Conservation (phyloP, 2,888 invertebrate species). For the Drosophila robusta region DNA sequence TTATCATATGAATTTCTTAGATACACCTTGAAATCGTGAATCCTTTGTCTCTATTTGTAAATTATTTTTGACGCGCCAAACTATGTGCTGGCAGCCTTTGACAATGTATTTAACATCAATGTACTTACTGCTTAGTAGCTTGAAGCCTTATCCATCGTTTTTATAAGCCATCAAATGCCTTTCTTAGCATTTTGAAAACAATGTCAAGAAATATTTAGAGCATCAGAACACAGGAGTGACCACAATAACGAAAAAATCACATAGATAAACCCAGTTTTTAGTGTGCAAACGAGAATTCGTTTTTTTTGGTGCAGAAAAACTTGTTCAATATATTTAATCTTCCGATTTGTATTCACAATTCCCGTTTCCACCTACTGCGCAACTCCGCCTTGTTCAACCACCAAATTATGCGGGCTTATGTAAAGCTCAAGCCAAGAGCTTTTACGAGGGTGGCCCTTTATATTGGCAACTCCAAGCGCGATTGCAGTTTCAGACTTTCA, state of each 20-base stretch:
- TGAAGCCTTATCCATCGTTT: slow-evolving; percentile 29
- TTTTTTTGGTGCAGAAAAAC: slow-evolving; percentile 15
- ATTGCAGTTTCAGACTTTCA: too few species aligned
- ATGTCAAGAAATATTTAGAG: background rate
- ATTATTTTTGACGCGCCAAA: background rate
- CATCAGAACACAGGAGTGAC: background rate
- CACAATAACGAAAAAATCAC: background rate
- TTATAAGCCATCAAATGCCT: slow-evolving; percentile 1
- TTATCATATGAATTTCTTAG: background rate
- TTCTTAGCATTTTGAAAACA: background rate
- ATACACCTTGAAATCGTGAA: background rate
- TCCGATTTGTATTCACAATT: slow-evolving; percentile 42
- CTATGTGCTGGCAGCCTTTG: background rate
- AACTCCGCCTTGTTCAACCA: slow-evolving; percentile 36
- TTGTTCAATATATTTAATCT: slow-evolving; percentile 34
- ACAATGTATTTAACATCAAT: background rate
- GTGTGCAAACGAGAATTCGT: background rate
- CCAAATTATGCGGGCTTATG: background rate
- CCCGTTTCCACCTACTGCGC: slow-evolving; percentile 36
- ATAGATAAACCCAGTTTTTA: background rate
- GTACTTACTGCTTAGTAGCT: slow-evolving; percentile 26
- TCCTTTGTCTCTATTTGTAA: background rate
- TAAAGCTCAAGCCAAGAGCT: background rate
- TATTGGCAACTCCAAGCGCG: background rate
- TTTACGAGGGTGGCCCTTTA: background rate